Evolutionary conservation across 2,797 vertebrate species (phyloP), one percentile per base, ranked within the genome.

Genomic region (Perodicticus potto): DNA sequence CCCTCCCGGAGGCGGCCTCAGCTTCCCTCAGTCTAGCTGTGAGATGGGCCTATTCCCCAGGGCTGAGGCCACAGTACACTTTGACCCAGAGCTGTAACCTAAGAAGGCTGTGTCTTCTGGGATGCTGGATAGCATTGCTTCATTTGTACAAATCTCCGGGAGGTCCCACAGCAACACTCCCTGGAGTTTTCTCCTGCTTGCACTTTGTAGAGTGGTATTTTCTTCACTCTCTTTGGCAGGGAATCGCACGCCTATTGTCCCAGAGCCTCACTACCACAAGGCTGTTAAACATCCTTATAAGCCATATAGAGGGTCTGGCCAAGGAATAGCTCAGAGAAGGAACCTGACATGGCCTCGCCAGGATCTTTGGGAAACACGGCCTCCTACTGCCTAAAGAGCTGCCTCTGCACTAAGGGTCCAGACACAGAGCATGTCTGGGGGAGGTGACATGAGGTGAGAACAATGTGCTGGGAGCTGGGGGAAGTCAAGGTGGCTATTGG

Each of bases 401-500:
- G 55, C 61, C 57, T 93, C 69, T 34, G 14, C 12, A 65, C 19
- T 65, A 11, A 57, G 59, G n/a, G 11, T 34, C 86, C 32, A 74
- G 7, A 37, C 14, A 17, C 2, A 37, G 25, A 63, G 74, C 2
- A 3, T 2, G 0, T n/a, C 55, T 0, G 19, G 34, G 17, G 63
- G 32, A 77, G 86, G 80, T 86, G 87, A 95, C 53, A 29, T 7
- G 67, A 70, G 78, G 45, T 74, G 37, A 95, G 59, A 55, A 73
- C 22, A 40, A 81, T 61, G 20, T 9, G 4, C 73, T 82, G 73
- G 45, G 77, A 55, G 32, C 2, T 25, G 72, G 59, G 84, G 73
- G 74, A 94, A 93, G 73, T 49, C 29, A n/a, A 0, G 22, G 22
- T 74, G 96, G 76, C 70, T 78, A 0, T 22, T 25, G 89, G 34